Base-by-base conservation (phyloP, 2,888 invertebrate genomes). In the Meteorus cinctellus region DNA sequence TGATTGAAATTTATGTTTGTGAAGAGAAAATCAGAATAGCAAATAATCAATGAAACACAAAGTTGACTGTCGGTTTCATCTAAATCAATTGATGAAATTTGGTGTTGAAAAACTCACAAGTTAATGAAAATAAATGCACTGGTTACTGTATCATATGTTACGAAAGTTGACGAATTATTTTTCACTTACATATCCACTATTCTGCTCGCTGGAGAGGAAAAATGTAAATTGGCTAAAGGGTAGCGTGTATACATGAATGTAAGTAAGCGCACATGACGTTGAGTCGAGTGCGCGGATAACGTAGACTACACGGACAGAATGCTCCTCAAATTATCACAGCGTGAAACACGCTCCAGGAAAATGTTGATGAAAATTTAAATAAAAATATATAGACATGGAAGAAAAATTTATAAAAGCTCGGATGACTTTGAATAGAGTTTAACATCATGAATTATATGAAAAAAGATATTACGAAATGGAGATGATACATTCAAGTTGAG, bases 251-350 rank as follows among this genome's bases (percentile, higher is more conserved):
- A 45, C 31, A 55, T 29, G 72, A 41, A 68, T 69, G 74, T 24
- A 71, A 36, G 59, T 36, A 60, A 48, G 34, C 71, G n/a, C 59
- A 36, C 59, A 63, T 66, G 45, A 66, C 77, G 81, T 79, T 78
- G 77, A 83, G 79, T 78, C 75, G 74, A 67, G 79, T 76, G 71
- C 60, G 74, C 72, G 69, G 75, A 74, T 69, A 27, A 29, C 31
- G 66, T 27, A n/a, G 27, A 68, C 29, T 48, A 51, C 24, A 12
- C 34, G 70, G 71, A 62, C 60, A 41, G 51, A 36, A 76, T 83
- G 82, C 87, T 87, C 76, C 55, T 79, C 77, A 78, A 87, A 83
- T 84, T 84, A 84, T 83, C 82, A 80, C 79, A 78, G 81, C 84
- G 81, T 84, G 78, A 83, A 84, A 81, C 74, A 70, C 72, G 59